phyloP scores from a whole-genome alignment of 2,888 invertebrate genomes.

The Drosophila nigricruria region DNA sequence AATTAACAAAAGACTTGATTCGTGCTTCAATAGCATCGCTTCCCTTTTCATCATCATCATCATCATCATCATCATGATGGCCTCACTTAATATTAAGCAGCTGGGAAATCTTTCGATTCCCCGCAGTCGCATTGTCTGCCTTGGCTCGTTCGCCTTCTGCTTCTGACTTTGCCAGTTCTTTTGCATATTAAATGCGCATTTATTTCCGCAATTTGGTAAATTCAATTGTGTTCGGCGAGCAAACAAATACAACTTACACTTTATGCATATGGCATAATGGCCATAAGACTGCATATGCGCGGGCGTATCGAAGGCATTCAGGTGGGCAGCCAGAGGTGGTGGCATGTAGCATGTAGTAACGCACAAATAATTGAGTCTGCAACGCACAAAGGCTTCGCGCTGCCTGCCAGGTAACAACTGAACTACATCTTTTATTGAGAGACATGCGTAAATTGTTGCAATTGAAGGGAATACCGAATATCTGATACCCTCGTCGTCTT shows the following conservation, averaged over 20 bases:
- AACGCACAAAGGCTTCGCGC: conserved; percentile 54
- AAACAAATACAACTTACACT: conserved; percentile 46
- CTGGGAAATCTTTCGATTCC: conserved; percentile 1
- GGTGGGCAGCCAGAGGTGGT: conserved; percentile 30
- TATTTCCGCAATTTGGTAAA: conserved; percentile 48
- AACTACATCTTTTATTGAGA: conserved; percentile 59
- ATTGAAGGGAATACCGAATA: conserved; percentile 14
- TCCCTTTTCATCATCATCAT: background rate
- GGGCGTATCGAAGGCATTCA: no score
- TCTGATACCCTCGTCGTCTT: conserved; percentile 1
- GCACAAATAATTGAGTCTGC: conserved; percentile 68
- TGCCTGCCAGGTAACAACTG: conserved; percentile 1
- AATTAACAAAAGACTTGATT: background rate
- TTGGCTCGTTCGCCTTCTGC: background rate
- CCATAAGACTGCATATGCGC: background rate
- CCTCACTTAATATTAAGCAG: background rate
- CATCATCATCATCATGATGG: background rate
- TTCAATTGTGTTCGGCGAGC: conserved; percentile 49
- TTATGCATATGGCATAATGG: conserved; percentile 32
- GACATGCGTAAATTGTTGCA: conserved; percentile 31
- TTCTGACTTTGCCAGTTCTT: conserved; percentile 15
- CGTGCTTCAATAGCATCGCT: background rate
- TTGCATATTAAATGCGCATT: conserved; percentile 63
- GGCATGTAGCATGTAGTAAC: conserved; percentile 47
- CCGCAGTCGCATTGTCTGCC: background rate